These are phyloP conservation scores for Hirundo rustica DNA, from an alignment of 2,797 vertebrate genomes.

Conservation along the genomic window DNA sequence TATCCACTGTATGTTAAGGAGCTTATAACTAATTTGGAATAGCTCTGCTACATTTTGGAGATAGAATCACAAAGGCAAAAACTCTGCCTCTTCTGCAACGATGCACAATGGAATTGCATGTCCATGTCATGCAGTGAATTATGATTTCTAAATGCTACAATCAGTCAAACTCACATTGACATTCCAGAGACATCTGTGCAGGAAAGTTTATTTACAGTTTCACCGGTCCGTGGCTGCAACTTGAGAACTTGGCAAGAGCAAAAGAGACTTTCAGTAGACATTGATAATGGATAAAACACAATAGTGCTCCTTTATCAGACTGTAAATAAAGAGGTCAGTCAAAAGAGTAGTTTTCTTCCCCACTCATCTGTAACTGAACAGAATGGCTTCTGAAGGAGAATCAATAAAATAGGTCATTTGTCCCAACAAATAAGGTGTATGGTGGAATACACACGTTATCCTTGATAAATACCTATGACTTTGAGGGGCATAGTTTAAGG, in stretches of 20 bases:
- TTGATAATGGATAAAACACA: neutral
- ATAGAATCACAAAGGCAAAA: neutral
- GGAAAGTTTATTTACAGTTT: neutral
- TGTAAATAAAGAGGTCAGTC: slow-evolving; percentile 47
- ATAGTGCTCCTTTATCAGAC: neutral
- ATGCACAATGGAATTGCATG: neutral
- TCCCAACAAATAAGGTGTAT: slow-evolving; percentile 30
- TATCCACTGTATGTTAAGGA: neutral
- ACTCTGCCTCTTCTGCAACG: neutral
- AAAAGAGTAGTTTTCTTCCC: slow-evolving; percentile 19
- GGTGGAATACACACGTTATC: slow-evolving; percentile 6
- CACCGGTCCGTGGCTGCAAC: neutral
- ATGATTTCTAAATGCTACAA: neutral
- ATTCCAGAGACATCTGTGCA: neutral
- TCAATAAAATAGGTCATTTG: slow-evolving; percentile 45
- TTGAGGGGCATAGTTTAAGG: neutral
- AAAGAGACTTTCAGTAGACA: neutral
- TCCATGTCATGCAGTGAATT: neutral
- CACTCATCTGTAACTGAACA: slow-evolving; percentile 39
- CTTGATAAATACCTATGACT: slow-evolving; percentile 9
- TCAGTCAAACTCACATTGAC: neutral
- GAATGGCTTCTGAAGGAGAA: slow-evolving; percentile 34
- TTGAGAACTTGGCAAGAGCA: neutral
- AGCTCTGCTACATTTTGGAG: neutral
- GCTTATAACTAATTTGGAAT: neutral